phyloP scores from a whole-genome alignment of 2,797 vertebrate genomes.

The Halcyon chelicuti region DNA sequence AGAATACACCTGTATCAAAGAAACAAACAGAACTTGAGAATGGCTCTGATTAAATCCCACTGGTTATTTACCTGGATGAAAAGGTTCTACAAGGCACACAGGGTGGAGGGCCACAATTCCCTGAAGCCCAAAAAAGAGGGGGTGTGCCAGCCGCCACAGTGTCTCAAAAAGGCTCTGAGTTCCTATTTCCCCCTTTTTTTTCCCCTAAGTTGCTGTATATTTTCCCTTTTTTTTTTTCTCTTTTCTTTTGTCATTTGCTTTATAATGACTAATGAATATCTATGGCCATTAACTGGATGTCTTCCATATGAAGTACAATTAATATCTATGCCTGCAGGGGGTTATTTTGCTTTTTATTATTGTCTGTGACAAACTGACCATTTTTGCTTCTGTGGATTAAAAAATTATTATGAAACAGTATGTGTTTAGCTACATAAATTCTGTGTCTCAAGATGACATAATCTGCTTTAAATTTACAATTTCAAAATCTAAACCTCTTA shows the following conservation, averaged over 20 bases:
- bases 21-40: not conserved
- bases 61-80: not conserved
- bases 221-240: not conserved
- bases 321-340: not conserved
- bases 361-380: not conserved
- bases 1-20: not conserved
- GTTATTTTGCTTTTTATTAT: not conserved
- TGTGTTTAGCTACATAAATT: not conserved
- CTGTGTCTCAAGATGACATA: not conserved
- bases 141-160: not conserved
- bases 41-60: rapidly evolving
- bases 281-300: not conserved
- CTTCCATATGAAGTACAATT: not conserved
- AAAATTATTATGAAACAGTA: not conserved
- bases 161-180: not conserved
- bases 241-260: not conserved
- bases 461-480: not conserved
- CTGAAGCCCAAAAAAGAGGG: not conserved
- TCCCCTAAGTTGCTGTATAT: not conserved
- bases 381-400: not conserved
- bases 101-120: not conserved
- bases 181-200: not conserved
- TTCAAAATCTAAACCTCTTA: not conserved
- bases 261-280: not conserved
- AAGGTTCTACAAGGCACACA: rapidly evolving